Evolutionary conservation across 2,113 vertebrate species (phyloP), one percentile per base, ranked within the genome.

Genomic region (Aegypius monachus): DNA sequence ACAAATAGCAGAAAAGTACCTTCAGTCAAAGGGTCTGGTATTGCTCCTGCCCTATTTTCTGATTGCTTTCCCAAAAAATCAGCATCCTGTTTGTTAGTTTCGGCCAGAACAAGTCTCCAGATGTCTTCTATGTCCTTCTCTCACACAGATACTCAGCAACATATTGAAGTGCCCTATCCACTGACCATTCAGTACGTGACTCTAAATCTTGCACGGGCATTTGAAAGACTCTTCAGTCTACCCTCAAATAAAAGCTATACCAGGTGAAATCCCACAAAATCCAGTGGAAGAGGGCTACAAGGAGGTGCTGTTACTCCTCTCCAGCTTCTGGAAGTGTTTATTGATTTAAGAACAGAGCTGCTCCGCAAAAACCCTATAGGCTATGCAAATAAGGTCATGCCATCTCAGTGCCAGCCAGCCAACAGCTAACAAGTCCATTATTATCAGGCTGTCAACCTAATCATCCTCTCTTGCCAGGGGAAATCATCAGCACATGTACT

Each of bases 11-110:
- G 73, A 85, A 81, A 73, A 65, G 15, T 18, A 55, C 18, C n/a
- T 89, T 89, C 53, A 79, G 27, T 71, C 45, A 79, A 81, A 90
- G 43, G 38, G 36, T 75, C 81, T 92, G 70, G 52, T 94, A 58
- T 48, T 67, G 29, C 42, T 91, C 36, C 53, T 95, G 48, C 66
- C 73, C 53, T 80, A 4, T 81, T 75, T 86, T 94, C 83, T 85
- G 73, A 89, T 23, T 95, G 47, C 61, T 82, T 93, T 84, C 73
- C 94, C 48, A 92, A 95, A 93, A 81, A 45, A 68, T 36, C 61
- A 93, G 61, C 93, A 81, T 70, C 16, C 5, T 55, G 42, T 93
- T 95, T 93, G 71, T 94, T 97, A 65, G 73, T 94, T 89, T 95
- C 95, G 95, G 88, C 93, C 58, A 92, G 73, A 92, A 14, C 4